These are phyloP conservation scores for Lepisosteus osseus DNA, from an alignment of 2,113 vertebrate genomes.

Conservation along the genomic window DNA sequence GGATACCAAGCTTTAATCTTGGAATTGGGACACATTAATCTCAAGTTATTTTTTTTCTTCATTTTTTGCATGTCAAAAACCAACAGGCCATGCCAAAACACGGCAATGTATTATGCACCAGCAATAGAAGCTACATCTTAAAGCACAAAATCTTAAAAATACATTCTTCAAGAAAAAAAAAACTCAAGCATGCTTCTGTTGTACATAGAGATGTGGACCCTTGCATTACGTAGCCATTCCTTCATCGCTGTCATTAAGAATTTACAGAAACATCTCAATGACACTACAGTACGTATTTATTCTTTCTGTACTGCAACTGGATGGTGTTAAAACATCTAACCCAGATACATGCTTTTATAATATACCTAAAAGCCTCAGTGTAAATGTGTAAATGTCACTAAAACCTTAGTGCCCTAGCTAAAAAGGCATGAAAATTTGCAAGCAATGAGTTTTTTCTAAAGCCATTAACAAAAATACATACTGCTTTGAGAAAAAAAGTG, in stretches of 20 bases:
- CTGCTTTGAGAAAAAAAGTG: constrained; percentile 16
- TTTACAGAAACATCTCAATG: too few species aligned
- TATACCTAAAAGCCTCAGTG: background rate
- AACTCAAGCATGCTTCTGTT: constrained; percentile 15
- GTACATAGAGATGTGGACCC: background rate
- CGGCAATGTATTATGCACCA: constrained; percentile 26
- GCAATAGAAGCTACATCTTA: constrained; percentile 10
- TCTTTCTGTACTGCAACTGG: too few species aligned
- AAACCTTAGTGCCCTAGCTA: background rate
- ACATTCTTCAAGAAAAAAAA: background rate
- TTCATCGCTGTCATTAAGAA: too few species aligned
- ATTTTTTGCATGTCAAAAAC: constrained; percentile 20
- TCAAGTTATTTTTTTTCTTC: background rate
- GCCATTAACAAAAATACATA: background rate
- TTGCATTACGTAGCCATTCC: background rate
- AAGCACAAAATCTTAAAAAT: constrained; percentile 17
- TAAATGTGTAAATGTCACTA: constrained; percentile 17
- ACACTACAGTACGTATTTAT: too few species aligned
- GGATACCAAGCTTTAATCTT: background rate
- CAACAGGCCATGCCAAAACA: constrained; percentile 29
- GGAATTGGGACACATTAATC: background rate
- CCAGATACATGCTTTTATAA: too few species aligned
- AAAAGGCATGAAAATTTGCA: constrained; percentile 21
- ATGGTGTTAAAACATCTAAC: too few species aligned
- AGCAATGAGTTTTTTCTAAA: constrained; percentile 20